Base-by-base conservation (phyloP, 2,888 invertebrate genomes). In the Parascotia fuliginaria region DNA sequence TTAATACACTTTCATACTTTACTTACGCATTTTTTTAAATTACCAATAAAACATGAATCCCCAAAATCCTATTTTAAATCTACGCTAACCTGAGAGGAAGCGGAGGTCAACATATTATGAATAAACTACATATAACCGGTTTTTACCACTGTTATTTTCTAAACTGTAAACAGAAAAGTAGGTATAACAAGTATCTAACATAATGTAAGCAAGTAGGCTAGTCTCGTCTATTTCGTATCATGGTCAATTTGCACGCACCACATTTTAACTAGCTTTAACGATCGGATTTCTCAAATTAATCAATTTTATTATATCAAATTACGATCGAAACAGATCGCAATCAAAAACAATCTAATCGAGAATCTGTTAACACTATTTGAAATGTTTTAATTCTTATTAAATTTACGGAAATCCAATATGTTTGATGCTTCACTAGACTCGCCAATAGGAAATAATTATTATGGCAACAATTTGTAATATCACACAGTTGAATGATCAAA, bases 171-270 rank as follows among this genome's bases (percentile, higher is more conserved):
- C n/a, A n/a, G n/a, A n/a, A n/a, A 42, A 2, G 2, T 19, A 31
- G 15, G 37, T 28, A 49, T 32, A 43, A n/a, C 31, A 44, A 24
- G 50, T 37, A 54, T 9, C n/a, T n/a, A n/a, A 28, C n/a, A 15
- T 33, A 53, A 58, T 47, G 37, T 42, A 28, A 49, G 28, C 31
- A 70, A 55, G 54, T 63, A 41, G 65, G 60, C 46, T 55, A 60
- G 39, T 43, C 52, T 70, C 59, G 63, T 60, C 27, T 54, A 3
- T 19, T 54, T 43, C 42, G 41, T 19, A 53, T 48, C 42, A 48
- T 37, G 43, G 41, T 39, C 61, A 63, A 63, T 66, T 66, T 54
- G 45, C 65, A 66, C 69, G 65, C 65, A 48, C 44, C n/a, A 22
- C 42, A 14, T 54, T 33, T 52, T 48, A 60, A 44, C 43, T 42